phyloP scores from a whole-genome alignment of 2,888 invertebrate species.

The Podabrus alpinus region DNA sequence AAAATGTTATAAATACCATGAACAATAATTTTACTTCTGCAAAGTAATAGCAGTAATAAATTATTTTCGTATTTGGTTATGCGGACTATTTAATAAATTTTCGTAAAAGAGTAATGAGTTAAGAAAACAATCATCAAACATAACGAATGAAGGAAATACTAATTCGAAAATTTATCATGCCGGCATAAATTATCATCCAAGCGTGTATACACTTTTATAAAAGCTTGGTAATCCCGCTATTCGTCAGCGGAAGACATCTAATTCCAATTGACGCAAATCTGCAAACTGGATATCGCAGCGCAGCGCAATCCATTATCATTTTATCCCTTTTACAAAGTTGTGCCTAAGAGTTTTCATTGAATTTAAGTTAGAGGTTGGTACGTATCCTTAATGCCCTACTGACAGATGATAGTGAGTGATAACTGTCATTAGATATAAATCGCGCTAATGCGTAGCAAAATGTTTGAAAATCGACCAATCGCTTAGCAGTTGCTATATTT shows the following conservation, averaged over 20 bases:
- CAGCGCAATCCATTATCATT: conserved; percentile 38
- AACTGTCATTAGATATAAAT: conserved; percentile 24
- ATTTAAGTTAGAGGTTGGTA: conserved; percentile 34
- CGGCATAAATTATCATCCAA: conserved; percentile 45
- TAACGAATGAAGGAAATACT: conserved; percentile 18
- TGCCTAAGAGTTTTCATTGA: conserved; percentile 27
- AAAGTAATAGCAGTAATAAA: neutral
- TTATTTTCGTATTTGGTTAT: neutral
- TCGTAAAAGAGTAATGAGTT: neutral
- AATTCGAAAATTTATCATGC: conserved; percentile 41
- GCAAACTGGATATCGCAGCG: conserved; percentile 25
- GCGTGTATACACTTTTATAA: conserved; percentile 45
- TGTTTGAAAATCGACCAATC: conserved; percentile 13
- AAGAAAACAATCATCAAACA: conserved; percentile 1
- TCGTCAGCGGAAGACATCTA: conserved; percentile 43
- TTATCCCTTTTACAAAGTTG: conserved; percentile 32
- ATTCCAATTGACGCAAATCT: conserved; percentile 40
- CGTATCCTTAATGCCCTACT: conserved; percentile 30
- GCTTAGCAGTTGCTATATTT: neutral
- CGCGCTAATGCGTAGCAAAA: conserved; percentile 21
- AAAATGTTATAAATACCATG: neutral
- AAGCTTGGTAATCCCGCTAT: conserved; percentile 42
- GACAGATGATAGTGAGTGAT: conserved; percentile 35
- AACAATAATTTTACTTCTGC: neutral
- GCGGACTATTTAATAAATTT: neutral